Evolutionary conservation across 2,113 vertebrate genomes (phyloP).

Genomic region (Poecile atricapillus): DNA sequence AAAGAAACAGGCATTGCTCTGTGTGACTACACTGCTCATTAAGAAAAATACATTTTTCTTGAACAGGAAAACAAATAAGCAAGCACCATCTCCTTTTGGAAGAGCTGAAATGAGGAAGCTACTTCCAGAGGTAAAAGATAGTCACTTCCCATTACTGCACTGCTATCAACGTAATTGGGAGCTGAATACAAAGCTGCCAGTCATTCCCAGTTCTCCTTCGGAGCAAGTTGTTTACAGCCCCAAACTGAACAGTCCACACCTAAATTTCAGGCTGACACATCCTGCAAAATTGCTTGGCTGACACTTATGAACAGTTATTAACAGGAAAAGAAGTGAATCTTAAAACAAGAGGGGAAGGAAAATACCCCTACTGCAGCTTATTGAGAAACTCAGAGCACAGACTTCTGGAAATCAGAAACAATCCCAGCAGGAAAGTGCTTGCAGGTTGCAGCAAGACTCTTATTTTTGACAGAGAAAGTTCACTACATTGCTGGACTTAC

Average conservation of each 20-base stretch:
- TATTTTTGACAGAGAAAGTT: neutral
- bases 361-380: neutral
- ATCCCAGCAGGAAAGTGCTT: neutral
- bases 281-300: neutral
- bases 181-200: neutral
- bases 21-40: neutral
- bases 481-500: neutral
- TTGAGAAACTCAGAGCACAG: neutral
- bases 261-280: neutral
- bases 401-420: neutral
- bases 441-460: neutral
- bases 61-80: neutral
- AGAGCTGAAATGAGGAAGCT: neutral
- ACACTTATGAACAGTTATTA: neutral
- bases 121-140: neutral
- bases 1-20: neutral
- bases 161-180: neutral
- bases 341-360: neutral
- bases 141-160: neutral
- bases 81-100: neutral
- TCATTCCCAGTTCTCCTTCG: neutral
- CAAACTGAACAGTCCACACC: neutral
- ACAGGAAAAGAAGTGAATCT: neutral
- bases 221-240: neutral
- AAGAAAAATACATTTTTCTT: neutral